Evolutionary conservation across 1,140 invertebrate genomes (phyloP), one percentile per base, ranked within the genome.

Genomic region (Leptinotarsa defecta): DNA sequence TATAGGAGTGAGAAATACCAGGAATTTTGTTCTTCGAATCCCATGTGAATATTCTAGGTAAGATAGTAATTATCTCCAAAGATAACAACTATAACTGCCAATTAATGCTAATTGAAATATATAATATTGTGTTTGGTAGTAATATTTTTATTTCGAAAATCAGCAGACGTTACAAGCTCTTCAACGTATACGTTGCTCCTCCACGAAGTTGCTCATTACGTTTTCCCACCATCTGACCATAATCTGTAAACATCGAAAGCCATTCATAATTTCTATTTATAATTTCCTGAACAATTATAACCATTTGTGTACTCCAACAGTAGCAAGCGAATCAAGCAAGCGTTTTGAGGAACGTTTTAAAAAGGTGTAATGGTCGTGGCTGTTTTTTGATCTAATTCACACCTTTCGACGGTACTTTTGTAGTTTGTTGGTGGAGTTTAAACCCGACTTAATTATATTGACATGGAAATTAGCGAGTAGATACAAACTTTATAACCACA

Each of bases 371-470:
- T 34, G 34, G 34, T 34, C 6, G 34, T 34, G 34, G 15, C 13
- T 57, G 52, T 57, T 57, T 57, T 57, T n/a, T 57, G 52, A 57
- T 57, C 52, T 57, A 57, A 57, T 57, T 57, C 52, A 57, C 52
- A 57, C 52, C 15, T 57, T 57, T 57, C 52, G 52, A 57, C 52
- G 52, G 52, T 57, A 57, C 52, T 57, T 57, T 57, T 57, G 52
- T 57, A 57, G 52, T 57, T 57, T 57, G 52, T 57, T 57, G 52
- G 52, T n/a, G 52, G n/a, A 57, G 52, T 57, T 57, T n/a, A 57
- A 57, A n/a, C 52, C n/a, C 52, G 52, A 57, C 13, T 57, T 57
- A 57, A 57, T 57, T 57, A 57, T 57, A 57, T 57, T 57, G 52
- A 57, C 52, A 17, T 15, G n/a, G 1, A 57, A 57, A n/a, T 57